phyloP scores from a whole-genome alignment of 2,797 vertebrate species.

The Sebastes diploproa region DNA sequence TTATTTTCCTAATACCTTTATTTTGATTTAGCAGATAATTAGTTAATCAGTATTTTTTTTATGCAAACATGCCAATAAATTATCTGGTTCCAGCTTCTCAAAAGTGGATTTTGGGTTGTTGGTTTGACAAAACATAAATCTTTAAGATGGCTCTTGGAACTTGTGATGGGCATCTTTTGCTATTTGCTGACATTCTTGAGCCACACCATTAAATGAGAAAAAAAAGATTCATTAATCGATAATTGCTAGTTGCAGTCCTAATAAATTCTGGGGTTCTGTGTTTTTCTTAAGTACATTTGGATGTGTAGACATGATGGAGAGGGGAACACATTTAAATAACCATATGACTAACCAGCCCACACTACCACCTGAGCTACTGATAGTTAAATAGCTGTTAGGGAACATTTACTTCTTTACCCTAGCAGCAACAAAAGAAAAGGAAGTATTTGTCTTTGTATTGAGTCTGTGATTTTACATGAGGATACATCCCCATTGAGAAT shows the following conservation, averaged over 20 bases:
- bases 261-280: background rate
- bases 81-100: too few relatives aligned
- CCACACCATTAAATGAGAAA: background rate
- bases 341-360: background rate
- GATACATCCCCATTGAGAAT: constrained; percentile 12
- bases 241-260: background rate
- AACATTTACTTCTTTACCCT: background rate
- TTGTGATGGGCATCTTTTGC: background rate
- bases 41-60: background rate
- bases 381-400: background rate
- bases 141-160: background rate
- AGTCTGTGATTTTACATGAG: background rate
- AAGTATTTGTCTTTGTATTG: constrained; percentile 2
- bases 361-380: background rate
- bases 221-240: background rate
- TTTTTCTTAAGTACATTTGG: background rate
- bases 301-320: background rate
- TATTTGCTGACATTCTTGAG: background rate
- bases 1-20: background rate
- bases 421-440: background rate
- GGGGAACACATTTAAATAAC: background rate
- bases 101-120: background rate
- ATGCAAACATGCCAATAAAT: background rate
- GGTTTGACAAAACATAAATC: background rate
- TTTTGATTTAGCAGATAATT: background rate